A percentile compares a stretch with the other conserved stretches of the same genome.
Conservation (phyloP, 1,140 invertebrate genomes). For the Pachyrhynchus sulphureomaculatus region DNA sequence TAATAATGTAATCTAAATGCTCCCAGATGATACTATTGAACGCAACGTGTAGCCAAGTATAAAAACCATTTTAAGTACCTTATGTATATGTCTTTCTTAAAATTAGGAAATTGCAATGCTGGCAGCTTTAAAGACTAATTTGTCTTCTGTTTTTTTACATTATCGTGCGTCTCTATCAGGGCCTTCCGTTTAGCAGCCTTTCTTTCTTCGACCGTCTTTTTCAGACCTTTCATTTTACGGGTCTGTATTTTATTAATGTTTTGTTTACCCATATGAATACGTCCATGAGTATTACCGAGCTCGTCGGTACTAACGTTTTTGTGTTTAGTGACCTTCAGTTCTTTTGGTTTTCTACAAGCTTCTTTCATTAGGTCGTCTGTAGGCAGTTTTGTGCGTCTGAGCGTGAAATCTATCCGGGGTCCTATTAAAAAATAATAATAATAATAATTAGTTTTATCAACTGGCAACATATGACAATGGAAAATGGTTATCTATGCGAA, state of each 20-base stretch:
- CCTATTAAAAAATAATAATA: conserved; percentile 53
- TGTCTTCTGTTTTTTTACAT: conserved; percentile 3
- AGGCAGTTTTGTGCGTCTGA: conserved; percentile 85
- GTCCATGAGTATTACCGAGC: conserved; percentile 86
- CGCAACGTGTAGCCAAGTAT: too few species aligned
- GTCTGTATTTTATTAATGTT: conserved; percentile 85
- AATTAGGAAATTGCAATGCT: too few species aligned
- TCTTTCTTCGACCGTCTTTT: conserved; percentile 70
- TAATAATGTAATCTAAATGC: too few species aligned
- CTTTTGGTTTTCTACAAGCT: conserved; percentile 81
- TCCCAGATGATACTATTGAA: too few species aligned
- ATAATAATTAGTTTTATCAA: neutral
- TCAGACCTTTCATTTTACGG: conserved; percentile 91
- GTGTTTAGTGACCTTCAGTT: conserved; percentile 77
- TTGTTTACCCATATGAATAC: conserved; percentile 91
- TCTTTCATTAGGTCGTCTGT: conserved; percentile 89
- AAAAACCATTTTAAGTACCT: too few species aligned
- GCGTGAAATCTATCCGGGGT: conserved; percentile 84
- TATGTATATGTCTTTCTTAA: too few species aligned
- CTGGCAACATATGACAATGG: too few species aligned
- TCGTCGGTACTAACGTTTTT: conserved; percentile 89
- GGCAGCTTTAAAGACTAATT: too few species aligned
- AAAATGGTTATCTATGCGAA: too few species aligned
- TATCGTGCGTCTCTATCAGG: neutral
- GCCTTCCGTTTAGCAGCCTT: conserved; percentile 49